A percentile compares a stretch with the other conserved stretches of the same genome.
Conservation (phyloP, 2,888 invertebrate genomes). For the Cephus runcator region DNA sequence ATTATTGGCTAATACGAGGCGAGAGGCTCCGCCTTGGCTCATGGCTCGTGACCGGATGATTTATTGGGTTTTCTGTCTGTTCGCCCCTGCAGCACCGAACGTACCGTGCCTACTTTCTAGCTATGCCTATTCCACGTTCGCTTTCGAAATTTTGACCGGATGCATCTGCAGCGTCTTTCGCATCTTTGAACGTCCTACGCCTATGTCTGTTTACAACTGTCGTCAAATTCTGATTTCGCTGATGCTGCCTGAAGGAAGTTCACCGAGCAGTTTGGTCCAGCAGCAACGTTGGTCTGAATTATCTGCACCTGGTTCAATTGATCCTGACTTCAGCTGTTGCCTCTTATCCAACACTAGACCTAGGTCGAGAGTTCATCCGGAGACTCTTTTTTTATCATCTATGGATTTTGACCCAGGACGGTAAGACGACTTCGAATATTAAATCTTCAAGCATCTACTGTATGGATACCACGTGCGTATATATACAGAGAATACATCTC, state of each 20-base stretch:
- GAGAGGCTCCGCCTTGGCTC: conserved; percentile 70
- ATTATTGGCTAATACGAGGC: conserved; percentile 72
- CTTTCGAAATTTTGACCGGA: conserved; percentile 1
- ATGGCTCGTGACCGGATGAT: conserved; percentile 71
- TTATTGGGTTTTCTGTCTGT: conserved; percentile 69
- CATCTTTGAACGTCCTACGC: background rate
- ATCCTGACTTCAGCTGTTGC: background rate
- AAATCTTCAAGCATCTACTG: background rate
- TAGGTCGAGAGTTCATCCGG: background rate
- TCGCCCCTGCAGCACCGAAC: conserved; percentile 63
- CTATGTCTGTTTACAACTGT: background rate
- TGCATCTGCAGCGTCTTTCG: background rate
- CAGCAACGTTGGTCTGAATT: background rate
- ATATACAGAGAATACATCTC: background rate
- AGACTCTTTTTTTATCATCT: background rate
- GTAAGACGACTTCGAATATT: background rate
- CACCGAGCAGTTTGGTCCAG: background rate
- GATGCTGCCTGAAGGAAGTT: background rate
- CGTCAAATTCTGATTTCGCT: background rate
- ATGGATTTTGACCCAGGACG: background rate
- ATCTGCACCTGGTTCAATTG: background rate
- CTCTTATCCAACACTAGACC: background rate
- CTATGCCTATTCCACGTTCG: background rate
- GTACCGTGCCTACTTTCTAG: conserved; percentile 40
- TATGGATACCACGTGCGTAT: background rate